A percentile compares a stretch with the other conserved stretches of the same genome.
Evolutionary conservation across 2,888 invertebrate species (phyloP).

Genomic region (Spicauda simplicius): DNA sequence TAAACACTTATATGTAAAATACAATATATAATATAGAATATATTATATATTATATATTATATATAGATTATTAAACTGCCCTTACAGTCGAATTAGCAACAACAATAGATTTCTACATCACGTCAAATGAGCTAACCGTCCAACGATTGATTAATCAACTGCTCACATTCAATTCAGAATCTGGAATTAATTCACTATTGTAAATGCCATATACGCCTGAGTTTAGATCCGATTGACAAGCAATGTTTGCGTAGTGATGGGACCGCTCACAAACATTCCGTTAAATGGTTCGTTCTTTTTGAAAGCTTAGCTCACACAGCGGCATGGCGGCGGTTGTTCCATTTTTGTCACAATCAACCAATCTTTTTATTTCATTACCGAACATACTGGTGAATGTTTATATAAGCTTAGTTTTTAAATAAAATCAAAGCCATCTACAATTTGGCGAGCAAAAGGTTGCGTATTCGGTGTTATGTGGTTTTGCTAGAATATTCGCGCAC

Average conservation of each 20-base stretch:
- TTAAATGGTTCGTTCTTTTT: not conserved
- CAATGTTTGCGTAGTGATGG: not conserved
- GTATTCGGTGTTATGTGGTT: no score
- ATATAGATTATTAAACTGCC: not conserved
- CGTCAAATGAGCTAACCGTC: not conserved
- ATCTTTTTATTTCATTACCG: no score
- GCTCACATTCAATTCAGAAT: not conserved
- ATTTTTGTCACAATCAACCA: not conserved
- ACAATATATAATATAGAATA: no score
- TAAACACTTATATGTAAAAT: no score
- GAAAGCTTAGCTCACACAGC: not conserved
- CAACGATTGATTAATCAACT: not conserved
- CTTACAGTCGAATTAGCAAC: not conserved
- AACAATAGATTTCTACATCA: not conserved
- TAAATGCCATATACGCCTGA: not conserved
- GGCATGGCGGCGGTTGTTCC: not conserved
- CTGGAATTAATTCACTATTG: no score
- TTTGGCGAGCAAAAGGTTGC: no score
- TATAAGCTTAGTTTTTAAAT: no score
- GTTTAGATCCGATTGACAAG: slow-evolving; percentile 2
- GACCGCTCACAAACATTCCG: not conserved
- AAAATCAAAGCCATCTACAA: no score
- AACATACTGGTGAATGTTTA: no score
- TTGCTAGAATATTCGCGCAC: no score
- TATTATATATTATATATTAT: no score